phyloP scores from a whole-genome alignment of 2,888 invertebrate genomes.

The Pachymerium ferrugineum region DNA sequence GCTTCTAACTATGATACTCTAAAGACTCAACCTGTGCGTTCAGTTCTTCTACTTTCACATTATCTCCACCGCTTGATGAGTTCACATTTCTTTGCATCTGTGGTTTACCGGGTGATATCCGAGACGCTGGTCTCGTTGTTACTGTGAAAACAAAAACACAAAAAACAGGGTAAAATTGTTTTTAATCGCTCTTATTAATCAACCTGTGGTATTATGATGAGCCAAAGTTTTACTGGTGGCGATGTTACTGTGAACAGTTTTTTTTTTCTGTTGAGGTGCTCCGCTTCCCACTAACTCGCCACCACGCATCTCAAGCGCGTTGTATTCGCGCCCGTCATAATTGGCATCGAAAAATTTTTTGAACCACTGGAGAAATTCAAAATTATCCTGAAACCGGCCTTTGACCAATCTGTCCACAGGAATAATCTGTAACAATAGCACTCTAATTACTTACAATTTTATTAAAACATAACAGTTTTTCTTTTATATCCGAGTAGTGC shows the following conservation, averaged over 20 bases:
- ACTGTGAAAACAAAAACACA: background rate
- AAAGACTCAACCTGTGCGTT: constrained; percentile 30
- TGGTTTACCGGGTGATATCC: background rate
- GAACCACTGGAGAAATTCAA: constrained; percentile 99
- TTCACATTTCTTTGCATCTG: background rate
- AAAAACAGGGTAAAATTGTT: background rate
- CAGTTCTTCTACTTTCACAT: constrained; percentile 31
- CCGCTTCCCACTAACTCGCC: constrained; percentile 74
- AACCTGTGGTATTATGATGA: background rate
- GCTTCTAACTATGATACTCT: background rate
- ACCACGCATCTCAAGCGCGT: constrained; percentile 80
- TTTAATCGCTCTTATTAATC: background rate
- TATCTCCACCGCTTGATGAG: constrained; percentile 20
- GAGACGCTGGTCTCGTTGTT: background rate
- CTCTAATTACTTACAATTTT: constrained; percentile 60
- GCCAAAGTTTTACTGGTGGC: constrained; percentile 23
- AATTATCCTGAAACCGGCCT: constrained; percentile 99
- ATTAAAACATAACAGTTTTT: background rate
- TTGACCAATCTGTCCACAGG: constrained; percentile 98
- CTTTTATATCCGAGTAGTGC: too few relatives aligned
- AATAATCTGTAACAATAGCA: constrained; percentile 70
- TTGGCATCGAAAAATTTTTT: constrained; percentile 99
- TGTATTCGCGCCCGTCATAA: constrained; percentile 95
- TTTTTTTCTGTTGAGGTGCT: constrained; percentile 32
- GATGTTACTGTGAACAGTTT: constrained; percentile 5